These are phyloP conservation scores for Agrochola lychnidis DNA, from an alignment of 2,888 invertebrate genomes.

Conservation along the genomic window DNA sequence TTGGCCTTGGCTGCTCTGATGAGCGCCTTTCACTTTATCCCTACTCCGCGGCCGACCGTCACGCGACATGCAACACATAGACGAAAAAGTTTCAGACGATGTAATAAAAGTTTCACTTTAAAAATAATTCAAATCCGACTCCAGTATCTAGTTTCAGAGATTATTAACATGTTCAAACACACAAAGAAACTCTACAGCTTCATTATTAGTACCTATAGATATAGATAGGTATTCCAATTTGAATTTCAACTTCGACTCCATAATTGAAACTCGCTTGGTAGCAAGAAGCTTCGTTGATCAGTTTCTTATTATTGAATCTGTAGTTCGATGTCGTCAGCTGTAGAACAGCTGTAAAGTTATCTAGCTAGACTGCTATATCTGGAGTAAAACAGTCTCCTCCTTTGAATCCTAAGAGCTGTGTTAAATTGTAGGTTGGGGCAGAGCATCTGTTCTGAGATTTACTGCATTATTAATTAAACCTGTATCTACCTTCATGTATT, in stretches of 20 bases:
- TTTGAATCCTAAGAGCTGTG: constrained; percentile 19
- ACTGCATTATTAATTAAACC: background rate
- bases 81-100: too few species aligned
- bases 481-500: background rate
- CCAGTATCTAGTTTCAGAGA: too few species aligned
- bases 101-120: too few species aligned
- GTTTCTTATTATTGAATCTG: constrained; percentile 59
- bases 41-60: too few species aligned
- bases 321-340: constrained; percentile 51
- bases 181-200: too few species aligned
- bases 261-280: constrained; percentile 36
- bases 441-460: background rate
- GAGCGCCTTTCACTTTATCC: too few species aligned
- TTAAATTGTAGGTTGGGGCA: background rate
- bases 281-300: constrained; percentile 50
- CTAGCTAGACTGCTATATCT: constrained; percentile 5
- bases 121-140: too few species aligned
- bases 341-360: constrained; percentile 33
- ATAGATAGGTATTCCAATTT: constrained; percentile 7
- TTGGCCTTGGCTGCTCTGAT: too few species aligned
- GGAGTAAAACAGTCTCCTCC: constrained; percentile 7
- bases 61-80: too few species aligned
- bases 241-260: constrained; percentile 29
- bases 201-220: too few species aligned
- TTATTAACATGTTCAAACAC: too few species aligned